Percentiles rank a stretch among this genome's conserved stretches.
Evolutionary conservation across 2,888 invertebrate genomes (phyloP).

Genomic region (Eupsilia transversa): DNA sequence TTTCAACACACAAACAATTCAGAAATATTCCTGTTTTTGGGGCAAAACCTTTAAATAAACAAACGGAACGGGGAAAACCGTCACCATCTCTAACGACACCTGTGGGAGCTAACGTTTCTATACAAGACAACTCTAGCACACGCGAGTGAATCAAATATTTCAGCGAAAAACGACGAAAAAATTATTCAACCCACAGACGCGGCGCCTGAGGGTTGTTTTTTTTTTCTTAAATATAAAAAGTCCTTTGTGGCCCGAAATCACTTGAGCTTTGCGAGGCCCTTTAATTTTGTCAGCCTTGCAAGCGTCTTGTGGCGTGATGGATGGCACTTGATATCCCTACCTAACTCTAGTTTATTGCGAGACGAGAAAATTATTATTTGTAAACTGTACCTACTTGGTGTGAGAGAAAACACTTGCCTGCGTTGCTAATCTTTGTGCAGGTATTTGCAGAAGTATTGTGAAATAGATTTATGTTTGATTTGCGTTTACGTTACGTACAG

Average conservation of each 20-base stretch:
- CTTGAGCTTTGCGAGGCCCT: conserved; percentile 57
- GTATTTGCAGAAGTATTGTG: not conserved
- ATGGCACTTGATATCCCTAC: conserved; percentile 49
- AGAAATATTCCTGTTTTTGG: not conserved
- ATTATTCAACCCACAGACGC: conserved; percentile 11
- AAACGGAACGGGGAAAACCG: conserved; percentile 9
- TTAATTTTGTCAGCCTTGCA: conserved; percentile 61
- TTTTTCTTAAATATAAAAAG: conserved; percentile 45
- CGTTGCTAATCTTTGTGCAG: too few species aligned
- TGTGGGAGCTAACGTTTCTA: not conserved
- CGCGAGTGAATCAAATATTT: conserved; percentile 19
- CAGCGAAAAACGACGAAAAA: conserved; percentile 2
- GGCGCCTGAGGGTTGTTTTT: too few species aligned
- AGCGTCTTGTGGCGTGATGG: conserved; percentile 51
- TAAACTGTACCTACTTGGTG: conserved; percentile 12
- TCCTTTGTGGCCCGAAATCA: conserved; percentile 58
- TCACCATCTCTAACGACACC: not conserved
- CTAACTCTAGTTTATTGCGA: conserved; percentile 34
- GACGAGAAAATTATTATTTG: conserved; percentile 35
- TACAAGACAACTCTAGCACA: not conserved
- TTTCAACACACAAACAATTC: not conserved
- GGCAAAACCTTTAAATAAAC: not conserved
- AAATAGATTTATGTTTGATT: too few species aligned
- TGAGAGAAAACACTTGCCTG: not conserved
- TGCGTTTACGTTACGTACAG: too few species aligned